These are phyloP conservation scores for Clepsis dumicolana DNA, from an alignment of 2,888 invertebrate genomes.

Conservation along the genomic window DNA sequence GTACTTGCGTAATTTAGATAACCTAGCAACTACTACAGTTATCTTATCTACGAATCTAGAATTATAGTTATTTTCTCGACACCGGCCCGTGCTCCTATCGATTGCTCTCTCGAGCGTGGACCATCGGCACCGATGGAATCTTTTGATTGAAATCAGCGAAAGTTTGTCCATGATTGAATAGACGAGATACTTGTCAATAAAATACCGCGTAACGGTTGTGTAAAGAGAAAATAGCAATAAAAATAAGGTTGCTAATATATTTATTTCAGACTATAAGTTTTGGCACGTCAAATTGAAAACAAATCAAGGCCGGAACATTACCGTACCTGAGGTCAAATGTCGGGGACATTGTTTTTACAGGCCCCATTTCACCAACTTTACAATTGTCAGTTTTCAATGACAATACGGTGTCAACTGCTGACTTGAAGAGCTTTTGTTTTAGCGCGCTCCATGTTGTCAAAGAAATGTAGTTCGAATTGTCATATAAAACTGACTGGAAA, in stretches of 20 bases:
- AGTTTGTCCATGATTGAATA: conserved; percentile 40
- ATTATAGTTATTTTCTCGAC: conserved; percentile 32
- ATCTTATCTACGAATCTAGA: conserved; percentile 31
- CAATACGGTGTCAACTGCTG: no score
- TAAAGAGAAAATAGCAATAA: neutral
- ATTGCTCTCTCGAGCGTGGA: conserved; percentile 10
- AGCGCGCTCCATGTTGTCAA: no score
- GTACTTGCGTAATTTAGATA: no score
- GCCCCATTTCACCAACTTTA: no score
- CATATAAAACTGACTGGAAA: no score
- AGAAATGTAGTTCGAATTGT: no score
- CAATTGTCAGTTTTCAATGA: no score
- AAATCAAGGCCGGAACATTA: no score
- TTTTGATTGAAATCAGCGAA: conserved; percentile 36
- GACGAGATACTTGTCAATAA: conserved; percentile 13
- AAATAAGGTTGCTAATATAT: neutral
- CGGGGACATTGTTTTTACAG: no score
- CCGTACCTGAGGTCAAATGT: no score
- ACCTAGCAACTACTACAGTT: conserved; percentile 2
- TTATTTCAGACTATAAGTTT: neutral
- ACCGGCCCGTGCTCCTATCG: neutral
- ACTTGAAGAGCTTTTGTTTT: no score
- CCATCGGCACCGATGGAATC: conserved; percentile 32
- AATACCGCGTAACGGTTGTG: conserved; percentile 22
- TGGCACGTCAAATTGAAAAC: no score